Conservation (phyloP, 2,888 invertebrate species). For the Drosophila crucigera region DNA sequence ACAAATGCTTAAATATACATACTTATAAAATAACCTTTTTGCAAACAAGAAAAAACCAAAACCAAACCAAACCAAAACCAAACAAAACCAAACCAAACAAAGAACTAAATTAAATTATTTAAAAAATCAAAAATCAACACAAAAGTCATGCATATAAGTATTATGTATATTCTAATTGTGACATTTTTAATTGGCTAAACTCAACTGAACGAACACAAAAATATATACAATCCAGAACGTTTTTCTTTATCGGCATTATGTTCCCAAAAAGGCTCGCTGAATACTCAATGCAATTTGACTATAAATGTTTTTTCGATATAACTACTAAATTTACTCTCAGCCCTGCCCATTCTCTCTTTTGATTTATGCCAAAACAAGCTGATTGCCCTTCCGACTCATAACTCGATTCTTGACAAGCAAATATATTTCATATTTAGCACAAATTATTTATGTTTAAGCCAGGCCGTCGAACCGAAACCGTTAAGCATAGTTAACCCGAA, state of each 20-base stretch:
- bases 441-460: background rate
- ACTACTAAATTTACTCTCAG: conserved; percentile 22
- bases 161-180: conserved; percentile 59
- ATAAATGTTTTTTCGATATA: conserved; percentile 51
- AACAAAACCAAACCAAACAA: conserved; percentile 10
- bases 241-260: conserved; percentile 46
- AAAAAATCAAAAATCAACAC: conserved; percentile 12
- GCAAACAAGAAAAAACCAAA: conserved; percentile 37
- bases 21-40: conserved; percentile 61
- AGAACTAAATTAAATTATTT: background rate
- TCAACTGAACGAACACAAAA: conserved; percentile 16
- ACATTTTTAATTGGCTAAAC: conserved; percentile 35
- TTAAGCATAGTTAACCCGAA: background rate
- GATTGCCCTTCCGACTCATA: background rate
- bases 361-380: conserved; percentile 12
- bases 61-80: conserved; percentile 7
- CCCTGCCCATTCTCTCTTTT: conserved; percentile 12
- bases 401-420: conserved; percentile 1
- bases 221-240: conserved; percentile 24
- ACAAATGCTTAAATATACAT: conserved; percentile 67
- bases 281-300: conserved; percentile 44
- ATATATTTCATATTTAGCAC: background rate
- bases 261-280: conserved; percentile 50
- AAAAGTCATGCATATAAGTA: conserved; percentile 66
- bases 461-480: background rate